These are phyloP conservation scores for Drosophila nigromelanica DNA, from an alignment of 1,140 invertebrate species.

Conservation along the genomic window DNA sequence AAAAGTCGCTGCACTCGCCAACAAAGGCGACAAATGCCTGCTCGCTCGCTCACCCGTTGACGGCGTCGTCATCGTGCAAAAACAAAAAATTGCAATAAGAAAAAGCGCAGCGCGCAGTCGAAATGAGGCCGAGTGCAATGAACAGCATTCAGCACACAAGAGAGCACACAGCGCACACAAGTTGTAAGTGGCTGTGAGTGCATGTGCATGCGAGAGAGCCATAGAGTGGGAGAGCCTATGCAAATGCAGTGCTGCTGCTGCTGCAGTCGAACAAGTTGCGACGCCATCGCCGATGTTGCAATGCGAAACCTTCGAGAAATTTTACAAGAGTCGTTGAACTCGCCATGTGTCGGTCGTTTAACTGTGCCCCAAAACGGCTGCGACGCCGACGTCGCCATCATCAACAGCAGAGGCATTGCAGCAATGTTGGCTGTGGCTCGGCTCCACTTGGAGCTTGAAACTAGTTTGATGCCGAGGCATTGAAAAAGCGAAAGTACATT, in stretches of 20 bases:
- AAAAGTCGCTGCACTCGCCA: constrained; percentile 83
- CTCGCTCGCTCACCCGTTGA: constrained; percentile 11
- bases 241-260: constrained; percentile 58
- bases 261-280: constrained; percentile 70
- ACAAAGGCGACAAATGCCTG: constrained; percentile 67
- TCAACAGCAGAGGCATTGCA: constrained; percentile 28
- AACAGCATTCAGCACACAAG: constrained; percentile 75
- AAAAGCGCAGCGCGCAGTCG: constrained; percentile 49
- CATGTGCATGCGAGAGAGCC: constrained; percentile 13
- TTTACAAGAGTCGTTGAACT: constrained; percentile 83
- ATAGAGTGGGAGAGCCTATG: constrained; percentile 32
- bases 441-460: constrained; percentile 62
- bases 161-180: constrained; percentile 9
- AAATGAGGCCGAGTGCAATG: constrained; percentile 83
- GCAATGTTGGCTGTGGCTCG: constrained; percentile 58
- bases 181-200: constrained; percentile 7
- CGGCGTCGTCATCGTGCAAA: constrained; percentile 56
- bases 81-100: constrained; percentile 70
- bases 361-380: constrained; percentile 58
- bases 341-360: constrained; percentile 57
- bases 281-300: constrained; percentile 62
- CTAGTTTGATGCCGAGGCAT: constrained; percentile 82
- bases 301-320: constrained; percentile 83
- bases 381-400: constrained; percentile 12
- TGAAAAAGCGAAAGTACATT: constrained; percentile 84